These are phyloP conservation scores for Scaptodrosophila lebanonensis DNA, from an alignment of 1,140 invertebrate genomes.

Conservation along the genomic window DNA sequence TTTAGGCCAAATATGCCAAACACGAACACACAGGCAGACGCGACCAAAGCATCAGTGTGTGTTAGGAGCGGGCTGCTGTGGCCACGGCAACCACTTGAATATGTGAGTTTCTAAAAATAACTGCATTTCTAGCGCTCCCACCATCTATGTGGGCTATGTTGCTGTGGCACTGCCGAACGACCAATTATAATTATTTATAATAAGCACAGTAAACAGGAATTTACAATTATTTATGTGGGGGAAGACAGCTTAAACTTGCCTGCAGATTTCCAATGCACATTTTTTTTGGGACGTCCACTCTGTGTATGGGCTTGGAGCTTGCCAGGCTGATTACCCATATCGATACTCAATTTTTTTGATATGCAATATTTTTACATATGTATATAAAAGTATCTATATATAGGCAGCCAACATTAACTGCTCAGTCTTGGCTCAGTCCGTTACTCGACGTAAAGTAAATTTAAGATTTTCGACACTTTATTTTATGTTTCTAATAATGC, in stretches of 20 bases:
- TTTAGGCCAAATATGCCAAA: slow-evolving; percentile 58
- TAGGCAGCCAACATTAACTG: slow-evolving; percentile 56
- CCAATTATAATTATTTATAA: slow-evolving; percentile 27
- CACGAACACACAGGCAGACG: slow-evolving; percentile 12
- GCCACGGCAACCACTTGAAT: slow-evolving; percentile 71
- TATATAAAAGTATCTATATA: slow-evolving; percentile 66
- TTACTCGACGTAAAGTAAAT: slow-evolving; percentile 33
- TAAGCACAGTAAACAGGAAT: background rate
- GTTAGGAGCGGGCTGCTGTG: slow-evolving; percentile 1
- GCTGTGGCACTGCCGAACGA: slow-evolving; percentile 18
- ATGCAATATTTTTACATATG: slow-evolving; percentile 55
- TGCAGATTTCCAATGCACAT: slow-evolving; percentile 85
- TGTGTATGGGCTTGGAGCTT: slow-evolving; percentile 65
- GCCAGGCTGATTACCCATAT: slow-evolving; percentile 76
- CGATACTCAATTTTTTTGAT: slow-evolving; percentile 66
- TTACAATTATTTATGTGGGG: slow-evolving; percentile 27
- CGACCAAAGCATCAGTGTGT: background rate
- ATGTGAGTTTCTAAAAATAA: slow-evolving; percentile 72
- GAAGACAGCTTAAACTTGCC: slow-evolving; percentile 76
- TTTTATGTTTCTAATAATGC: slow-evolving; percentile 11
- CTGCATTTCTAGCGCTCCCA: slow-evolving; percentile 62
- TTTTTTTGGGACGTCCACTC: slow-evolving; percentile 80
- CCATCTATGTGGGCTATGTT: slow-evolving; percentile 43
- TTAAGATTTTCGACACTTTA: too few species aligned
- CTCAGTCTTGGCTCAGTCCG: slow-evolving; percentile 30